A percentile compares a stretch with the other conserved stretches of the same genome.
These are phyloP conservation scores for Netelia inedita DNA, from an alignment of 2,888 invertebrate species.

Conservation along the genomic window DNA sequence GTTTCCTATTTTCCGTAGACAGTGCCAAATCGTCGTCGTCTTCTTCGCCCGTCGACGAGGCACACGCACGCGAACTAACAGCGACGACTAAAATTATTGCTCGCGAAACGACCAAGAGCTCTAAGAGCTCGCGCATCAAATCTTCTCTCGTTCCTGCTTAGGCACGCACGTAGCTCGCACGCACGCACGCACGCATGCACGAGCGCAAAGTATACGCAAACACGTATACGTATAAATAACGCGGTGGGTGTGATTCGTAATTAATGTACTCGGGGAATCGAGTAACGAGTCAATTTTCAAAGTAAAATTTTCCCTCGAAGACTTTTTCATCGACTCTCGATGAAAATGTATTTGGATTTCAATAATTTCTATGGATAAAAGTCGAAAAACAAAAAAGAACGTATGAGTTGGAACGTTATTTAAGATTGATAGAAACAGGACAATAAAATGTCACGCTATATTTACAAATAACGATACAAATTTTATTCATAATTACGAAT, in stretches of 20 bases:
- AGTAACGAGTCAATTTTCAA: slow-evolving; percentile 47
- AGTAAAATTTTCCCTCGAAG: neutral
- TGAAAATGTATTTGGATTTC: neutral
- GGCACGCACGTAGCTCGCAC: neutral
- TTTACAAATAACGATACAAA: neutral
- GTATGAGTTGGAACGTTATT: too few relatives aligned
- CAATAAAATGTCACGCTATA: neutral
- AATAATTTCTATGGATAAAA: neutral
- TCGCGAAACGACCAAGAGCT: slow-evolving; percentile 53
- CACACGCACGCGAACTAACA: slow-evolving; percentile 21
- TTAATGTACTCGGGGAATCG: slow-evolving; percentile 20
- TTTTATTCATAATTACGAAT: neutral
- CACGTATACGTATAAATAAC: slow-evolving; percentile 6
- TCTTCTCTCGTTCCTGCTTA: slow-evolving; percentile 6
- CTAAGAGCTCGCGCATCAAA: slow-evolving; percentile 60
- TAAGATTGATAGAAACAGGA: too few relatives aligned
- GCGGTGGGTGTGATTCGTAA: slow-evolving; percentile 33
- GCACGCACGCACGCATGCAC: neutral
- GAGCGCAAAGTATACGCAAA: neutral
- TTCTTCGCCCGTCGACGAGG: slow-evolving; percentile 22
- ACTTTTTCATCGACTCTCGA: neutral
- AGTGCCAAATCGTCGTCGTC: slow-evolving; percentile 79
- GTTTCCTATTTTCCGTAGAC: slow-evolving; percentile 83
- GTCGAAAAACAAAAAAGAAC: too few relatives aligned
- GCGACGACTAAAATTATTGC: slow-evolving; percentile 82